Evolutionary conservation across 2,888 invertebrate species (phyloP).

Genomic region (Amphipyra tragopoginis): DNA sequence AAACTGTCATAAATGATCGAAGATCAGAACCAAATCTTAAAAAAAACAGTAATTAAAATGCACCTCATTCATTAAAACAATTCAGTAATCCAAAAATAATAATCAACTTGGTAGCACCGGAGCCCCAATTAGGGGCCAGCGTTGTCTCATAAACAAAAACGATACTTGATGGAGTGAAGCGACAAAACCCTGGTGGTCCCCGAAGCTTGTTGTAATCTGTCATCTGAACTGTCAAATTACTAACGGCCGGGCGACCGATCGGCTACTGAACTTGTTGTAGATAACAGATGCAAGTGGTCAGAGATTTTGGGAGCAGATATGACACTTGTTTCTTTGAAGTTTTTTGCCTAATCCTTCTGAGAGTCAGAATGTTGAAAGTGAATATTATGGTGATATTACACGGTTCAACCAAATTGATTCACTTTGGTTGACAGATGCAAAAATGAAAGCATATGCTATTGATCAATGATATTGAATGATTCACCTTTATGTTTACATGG

Average conservation of each 20-base stretch:
- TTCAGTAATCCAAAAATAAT: slow-evolving; percentile 34
- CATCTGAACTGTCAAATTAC: slow-evolving; percentile 90
- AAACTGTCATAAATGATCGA: slow-evolving; percentile 46
- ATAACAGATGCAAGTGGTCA: slow-evolving; percentile 81
- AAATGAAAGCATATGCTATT: too few species aligned
- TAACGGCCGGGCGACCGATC: slow-evolving; percentile 89
- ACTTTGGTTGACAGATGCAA: too few species aligned
- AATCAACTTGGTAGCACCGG: slow-evolving; percentile 62
- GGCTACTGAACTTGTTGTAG: slow-evolving; percentile 89
- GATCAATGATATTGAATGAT: too few species aligned
- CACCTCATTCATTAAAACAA: slow-evolving; percentile 43
- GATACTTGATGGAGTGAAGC: slow-evolving; percentile 75
- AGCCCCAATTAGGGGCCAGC: slow-evolving; percentile 77
- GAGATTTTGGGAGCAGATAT: slow-evolving; percentile 63
- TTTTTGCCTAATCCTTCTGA: slow-evolving; percentile 53
- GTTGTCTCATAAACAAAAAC: slow-evolving; percentile 78
- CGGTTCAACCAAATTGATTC: too few species aligned
- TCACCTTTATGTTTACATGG: too few species aligned
- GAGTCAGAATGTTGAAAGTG: slow-evolving; percentile 1
- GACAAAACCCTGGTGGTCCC: slow-evolving; percentile 88
- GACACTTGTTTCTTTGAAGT: slow-evolving; percentile 38
- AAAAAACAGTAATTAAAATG: slow-evolving; percentile 47
- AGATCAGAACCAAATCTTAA: slow-evolving; percentile 14
- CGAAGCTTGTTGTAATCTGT: slow-evolving; percentile 85
- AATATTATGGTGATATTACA: too few species aligned